Base-by-base conservation (phyloP, 2,113 vertebrate species). In the Phylloscopus trochilus region DNA sequence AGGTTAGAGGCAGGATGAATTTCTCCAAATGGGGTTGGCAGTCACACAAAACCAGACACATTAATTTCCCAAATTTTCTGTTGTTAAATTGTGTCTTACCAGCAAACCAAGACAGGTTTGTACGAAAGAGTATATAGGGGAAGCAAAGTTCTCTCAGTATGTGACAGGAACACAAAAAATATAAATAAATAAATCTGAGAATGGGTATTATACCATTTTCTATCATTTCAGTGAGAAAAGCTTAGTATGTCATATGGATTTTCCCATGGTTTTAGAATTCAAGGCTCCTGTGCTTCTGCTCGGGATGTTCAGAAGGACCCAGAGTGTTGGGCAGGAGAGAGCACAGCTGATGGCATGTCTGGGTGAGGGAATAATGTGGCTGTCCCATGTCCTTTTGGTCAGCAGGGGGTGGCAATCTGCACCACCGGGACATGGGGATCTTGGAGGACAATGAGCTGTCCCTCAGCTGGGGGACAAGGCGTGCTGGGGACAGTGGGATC, bases 231-330 rank as follows among this genome's bases (percentile, higher is more conserved):
- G 5, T 60, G 18, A 55, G 21, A 49, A 13, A 10, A n/a, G 8
- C 13, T 22, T 53, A 28, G 11, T 10, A 33, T 11, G 9, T 69
- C 12, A 14, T 14, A 68, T 0, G 13, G 27, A 24, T 94, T 85
- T 77, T 37, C 28, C 37, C 30, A 15, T 23, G 4, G 51, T 81
- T 90, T 73, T 28, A 60, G 33, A 47, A 60, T 39, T 55, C 15
- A 28, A 5, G 26, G 21, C 33, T 68, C 31, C 31, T 2, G 0
- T 47, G 17, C 18, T 15, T 47, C 20, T 68, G 2, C 19, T 19
- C 0, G 0, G 51, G 49, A 31, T 33, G 20, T 46, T 39, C 6
- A 39, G 28, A 44, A 73, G 18, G 10, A 39, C 10, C 12, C 0
- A 0, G 17, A 17, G 14, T 16, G 20, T 4, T 27, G 28, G 47